phyloP scores from a whole-genome alignment of 2,888 invertebrate species.

The Troilus luridus region DNA sequence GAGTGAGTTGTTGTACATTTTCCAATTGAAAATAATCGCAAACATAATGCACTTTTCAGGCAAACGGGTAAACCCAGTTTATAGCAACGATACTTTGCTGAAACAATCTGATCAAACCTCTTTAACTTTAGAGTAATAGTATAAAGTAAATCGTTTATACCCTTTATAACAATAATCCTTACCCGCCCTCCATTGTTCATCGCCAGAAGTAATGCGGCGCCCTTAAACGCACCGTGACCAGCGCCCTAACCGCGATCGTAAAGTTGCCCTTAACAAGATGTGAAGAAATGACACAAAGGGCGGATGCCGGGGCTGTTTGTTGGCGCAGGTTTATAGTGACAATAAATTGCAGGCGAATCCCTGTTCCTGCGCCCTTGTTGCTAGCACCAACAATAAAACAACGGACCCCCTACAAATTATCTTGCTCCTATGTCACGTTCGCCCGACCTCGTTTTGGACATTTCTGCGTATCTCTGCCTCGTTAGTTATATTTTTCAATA shows the following conservation, averaged over 20 bases:
- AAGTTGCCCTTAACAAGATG: slow-evolving; percentile 17
- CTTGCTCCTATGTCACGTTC: slow-evolving; percentile 11
- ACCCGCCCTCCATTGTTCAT: background rate
- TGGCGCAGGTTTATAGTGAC: slow-evolving; percentile 34
- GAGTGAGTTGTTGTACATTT: too few species aligned
- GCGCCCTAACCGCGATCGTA: background rate
- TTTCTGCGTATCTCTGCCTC: background rate
- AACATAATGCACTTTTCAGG: too few species aligned
- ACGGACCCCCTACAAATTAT: slow-evolving; percentile 23
- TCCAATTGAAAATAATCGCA: too few species aligned
- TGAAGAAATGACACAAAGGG: slow-evolving; percentile 39
- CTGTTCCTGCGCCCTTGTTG: slow-evolving; percentile 12
- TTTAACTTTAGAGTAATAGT: background rate
- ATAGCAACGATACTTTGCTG: too few species aligned
- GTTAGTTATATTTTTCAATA: slow-evolving; percentile 23
- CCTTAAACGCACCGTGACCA: background rate
- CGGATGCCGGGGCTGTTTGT: slow-evolving; percentile 1
- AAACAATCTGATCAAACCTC: too few species aligned
- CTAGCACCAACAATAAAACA: slow-evolving; percentile 35
- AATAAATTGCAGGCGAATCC: slow-evolving; percentile 25
- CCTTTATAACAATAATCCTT: background rate
- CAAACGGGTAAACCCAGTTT: too few species aligned
- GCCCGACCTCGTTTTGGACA: slow-evolving; percentile 18
- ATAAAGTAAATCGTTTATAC: background rate
- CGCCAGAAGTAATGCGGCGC: background rate